Conservation (phyloP, 2,113 vertebrate genomes). For the Charina bottae region DNA sequence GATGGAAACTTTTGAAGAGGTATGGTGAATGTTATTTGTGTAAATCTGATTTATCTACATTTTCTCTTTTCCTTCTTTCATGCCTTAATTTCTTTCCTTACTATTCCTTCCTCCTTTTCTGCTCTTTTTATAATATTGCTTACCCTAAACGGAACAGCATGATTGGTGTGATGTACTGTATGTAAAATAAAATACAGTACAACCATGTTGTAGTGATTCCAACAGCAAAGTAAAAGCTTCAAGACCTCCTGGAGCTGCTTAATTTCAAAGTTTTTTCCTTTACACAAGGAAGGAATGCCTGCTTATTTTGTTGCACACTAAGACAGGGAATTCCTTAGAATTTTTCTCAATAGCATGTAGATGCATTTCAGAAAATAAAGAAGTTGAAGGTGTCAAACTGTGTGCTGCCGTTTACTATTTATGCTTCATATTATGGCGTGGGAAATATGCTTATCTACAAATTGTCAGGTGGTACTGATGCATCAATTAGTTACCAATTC, state of each 20-base stretch:
- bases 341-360: background rate
- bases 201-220: background rate
- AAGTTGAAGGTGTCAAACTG: background rate
- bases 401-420: background rate
- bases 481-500: background rate
- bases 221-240: background rate
- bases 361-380: background rate
- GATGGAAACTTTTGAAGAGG: no score
- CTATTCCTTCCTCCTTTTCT: no score
- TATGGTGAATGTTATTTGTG: no score
- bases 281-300: background rate
- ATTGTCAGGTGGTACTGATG: background rate
- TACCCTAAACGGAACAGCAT: no score
- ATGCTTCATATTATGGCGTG: background rate
- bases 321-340: background rate
- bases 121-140: no score
- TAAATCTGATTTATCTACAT: no score
- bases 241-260: background rate
- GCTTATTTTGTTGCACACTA: background rate
- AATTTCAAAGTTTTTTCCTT: background rate
- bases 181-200: background rate
- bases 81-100: no score
- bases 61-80: no score
- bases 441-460: background rate
- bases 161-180: no score